These are phyloP conservation scores for Drosophila kambysellisi DNA, from an alignment of 2,888 invertebrate genomes.

Conservation along the genomic window DNA sequence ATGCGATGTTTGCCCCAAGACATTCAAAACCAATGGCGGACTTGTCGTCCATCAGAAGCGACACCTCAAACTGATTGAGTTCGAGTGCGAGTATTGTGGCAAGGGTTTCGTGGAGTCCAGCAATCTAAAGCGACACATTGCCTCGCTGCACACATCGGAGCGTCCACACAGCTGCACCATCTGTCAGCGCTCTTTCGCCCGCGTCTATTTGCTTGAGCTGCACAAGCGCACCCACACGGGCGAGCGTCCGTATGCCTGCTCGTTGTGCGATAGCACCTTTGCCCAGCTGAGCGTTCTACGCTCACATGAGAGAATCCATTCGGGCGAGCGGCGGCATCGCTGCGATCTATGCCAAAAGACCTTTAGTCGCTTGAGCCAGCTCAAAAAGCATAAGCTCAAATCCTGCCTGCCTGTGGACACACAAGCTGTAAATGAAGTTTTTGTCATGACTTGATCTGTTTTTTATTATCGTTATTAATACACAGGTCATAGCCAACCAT, in stretches of 20 bases:
- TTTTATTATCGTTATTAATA: neutral
- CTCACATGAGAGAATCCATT: slow-evolving; percentile 84
- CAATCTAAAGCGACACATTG: slow-evolving; percentile 81
- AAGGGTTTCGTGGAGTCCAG: slow-evolving; percentile 81
- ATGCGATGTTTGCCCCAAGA: slow-evolving; percentile 79
- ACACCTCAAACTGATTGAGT: slow-evolving; percentile 66
- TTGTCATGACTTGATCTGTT: neutral
- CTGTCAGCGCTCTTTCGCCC: slow-evolving; percentile 79
- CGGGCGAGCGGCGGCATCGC: slow-evolving; percentile 77
- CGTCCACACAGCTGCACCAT: slow-evolving; percentile 81
- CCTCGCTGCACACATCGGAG: slow-evolving; percentile 79
- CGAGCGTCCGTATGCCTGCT: slow-evolving; percentile 82
- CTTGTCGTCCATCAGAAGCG: slow-evolving; percentile 77
- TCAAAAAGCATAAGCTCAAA: slow-evolving; percentile 47
- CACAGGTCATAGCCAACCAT: neutral
- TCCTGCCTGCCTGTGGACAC: neutral
- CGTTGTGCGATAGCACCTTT: slow-evolving; percentile 74
- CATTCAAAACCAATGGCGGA: slow-evolving; percentile 82
- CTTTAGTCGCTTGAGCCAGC: slow-evolving; percentile 60
- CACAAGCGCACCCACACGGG: slow-evolving; percentile 84
- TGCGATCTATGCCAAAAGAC: slow-evolving; percentile 77
- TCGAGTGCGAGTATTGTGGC: slow-evolving; percentile 73
- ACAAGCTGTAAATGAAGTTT: neutral
- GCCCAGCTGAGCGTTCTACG: slow-evolving; percentile 83
- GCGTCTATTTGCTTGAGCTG: slow-evolving; percentile 85